phyloP scores from a whole-genome alignment of 2,888 invertebrate genomes.

The Drosophila maculinotata region DNA sequence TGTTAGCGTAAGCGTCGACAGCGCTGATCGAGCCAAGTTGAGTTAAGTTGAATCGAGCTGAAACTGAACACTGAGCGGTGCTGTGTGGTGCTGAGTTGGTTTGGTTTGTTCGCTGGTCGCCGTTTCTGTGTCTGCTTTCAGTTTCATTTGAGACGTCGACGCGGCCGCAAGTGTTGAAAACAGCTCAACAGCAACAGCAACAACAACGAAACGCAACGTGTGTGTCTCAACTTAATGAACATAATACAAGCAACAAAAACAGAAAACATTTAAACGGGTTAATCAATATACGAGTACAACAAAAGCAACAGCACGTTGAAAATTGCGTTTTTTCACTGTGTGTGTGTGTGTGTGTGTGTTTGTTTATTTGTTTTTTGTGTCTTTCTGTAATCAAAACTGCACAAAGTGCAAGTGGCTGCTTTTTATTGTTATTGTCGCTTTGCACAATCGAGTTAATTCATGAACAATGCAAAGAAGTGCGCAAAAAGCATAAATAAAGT shows the following conservation, averaged over 20 bases:
- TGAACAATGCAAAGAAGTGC: constrained; percentile 69
- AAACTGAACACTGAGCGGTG: constrained; percentile 21
- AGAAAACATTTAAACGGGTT: constrained; percentile 70
- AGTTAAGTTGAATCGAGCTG: constrained; percentile 29
- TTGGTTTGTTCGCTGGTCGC: constrained; percentile 49
- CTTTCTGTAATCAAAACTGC: constrained; percentile 32
- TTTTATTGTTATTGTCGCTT: constrained; percentile 43
- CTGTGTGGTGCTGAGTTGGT: constrained; percentile 45
- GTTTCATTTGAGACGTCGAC: constrained; percentile 85
- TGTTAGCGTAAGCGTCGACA: constrained; percentile 28
- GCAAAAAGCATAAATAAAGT: constrained; percentile 74
- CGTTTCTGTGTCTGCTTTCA: constrained; percentile 83
- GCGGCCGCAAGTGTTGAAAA: constrained; percentile 73
- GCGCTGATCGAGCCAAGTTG: constrained; percentile 32
- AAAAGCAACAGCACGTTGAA: constrained; percentile 36
- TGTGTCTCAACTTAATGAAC: constrained; percentile 46
- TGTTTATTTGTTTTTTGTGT: not conserved
- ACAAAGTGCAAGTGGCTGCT: constrained; percentile 59
- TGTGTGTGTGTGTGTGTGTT: constrained; percentile 3
- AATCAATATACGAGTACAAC: constrained; percentile 56
- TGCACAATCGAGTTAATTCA: constrained; percentile 47
- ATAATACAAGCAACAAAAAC: constrained; percentile 25
- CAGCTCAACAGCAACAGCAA: constrained; percentile 18
- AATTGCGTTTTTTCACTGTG: constrained; percentile 21
- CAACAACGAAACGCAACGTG: constrained; percentile 45